Evolutionary conservation across 2,113 vertebrate species (phyloP).

Genomic region (Raja brachyura): DNA sequence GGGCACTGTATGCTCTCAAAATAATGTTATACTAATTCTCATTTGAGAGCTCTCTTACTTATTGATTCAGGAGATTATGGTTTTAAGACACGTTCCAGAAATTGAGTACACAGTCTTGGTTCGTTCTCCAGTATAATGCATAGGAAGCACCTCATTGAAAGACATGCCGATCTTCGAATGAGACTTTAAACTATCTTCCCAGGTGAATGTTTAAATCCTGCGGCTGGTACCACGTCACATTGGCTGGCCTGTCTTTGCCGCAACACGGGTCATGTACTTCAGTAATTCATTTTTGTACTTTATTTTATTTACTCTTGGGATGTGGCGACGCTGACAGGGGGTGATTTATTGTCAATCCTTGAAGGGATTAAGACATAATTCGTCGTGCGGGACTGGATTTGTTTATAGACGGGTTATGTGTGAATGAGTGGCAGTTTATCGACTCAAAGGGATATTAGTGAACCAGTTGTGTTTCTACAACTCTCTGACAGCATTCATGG

Average conservation of each 20-base stretch:
- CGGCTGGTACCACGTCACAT: not conserved
- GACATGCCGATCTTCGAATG: not conserved
- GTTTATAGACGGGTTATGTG: not conserved
- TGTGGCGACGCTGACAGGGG: not conserved
- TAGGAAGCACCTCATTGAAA: not conserved
- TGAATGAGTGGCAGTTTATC: slow-evolving; percentile 16
- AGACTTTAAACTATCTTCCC: not conserved
- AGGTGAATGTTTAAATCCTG: not conserved
- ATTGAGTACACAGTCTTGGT: not conserved
- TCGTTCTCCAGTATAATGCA: not conserved
- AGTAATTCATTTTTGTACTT: slow-evolving; percentile 7
- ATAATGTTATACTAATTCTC: not conserved
- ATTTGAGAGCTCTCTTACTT: not conserved
- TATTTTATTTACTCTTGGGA: slow-evolving; percentile 20
- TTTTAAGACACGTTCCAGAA: not conserved
- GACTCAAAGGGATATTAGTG: slow-evolving; percentile 4
- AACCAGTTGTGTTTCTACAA: slow-evolving; percentile 30
- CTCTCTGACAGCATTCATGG: slow-evolving; percentile 3
- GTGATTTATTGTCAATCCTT: not conserved
- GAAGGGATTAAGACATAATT: not conserved
- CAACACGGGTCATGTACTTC: not conserved
- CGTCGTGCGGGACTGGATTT: not conserved
- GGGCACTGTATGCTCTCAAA: not conserved
- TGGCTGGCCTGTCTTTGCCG: not conserved
- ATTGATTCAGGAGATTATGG: not conserved